phyloP scores from a whole-genome alignment of 2,797 vertebrate genomes.

The Philypnodon macrostomus region DNA sequence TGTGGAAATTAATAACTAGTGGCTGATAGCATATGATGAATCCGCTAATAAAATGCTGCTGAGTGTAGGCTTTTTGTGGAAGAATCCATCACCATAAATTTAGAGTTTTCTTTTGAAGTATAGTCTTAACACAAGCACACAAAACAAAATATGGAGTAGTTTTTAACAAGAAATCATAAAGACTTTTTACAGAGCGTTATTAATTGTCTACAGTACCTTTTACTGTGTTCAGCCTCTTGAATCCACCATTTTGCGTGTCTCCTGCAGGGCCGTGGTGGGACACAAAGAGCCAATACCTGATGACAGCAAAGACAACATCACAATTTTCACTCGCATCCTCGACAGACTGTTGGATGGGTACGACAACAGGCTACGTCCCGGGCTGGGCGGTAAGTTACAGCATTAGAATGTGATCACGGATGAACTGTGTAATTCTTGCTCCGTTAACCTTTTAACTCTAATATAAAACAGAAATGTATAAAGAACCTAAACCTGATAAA shows the following conservation, averaged over 20 bases:
- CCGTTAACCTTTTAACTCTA: no score
- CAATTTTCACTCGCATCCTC: constrained; percentile 95
- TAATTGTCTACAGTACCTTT: no score
- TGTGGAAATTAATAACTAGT: constrained; percentile 62
- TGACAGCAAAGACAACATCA: constrained; percentile 95
- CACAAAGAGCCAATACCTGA: constrained; percentile 91
- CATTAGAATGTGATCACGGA: no score
- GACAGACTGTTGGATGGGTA: constrained; percentile 96
- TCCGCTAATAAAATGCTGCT: constrained; percentile 41
- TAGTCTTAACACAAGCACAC: no score
- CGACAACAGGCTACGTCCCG: constrained; percentile 94
- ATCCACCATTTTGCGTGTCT: constrained; percentile 18
- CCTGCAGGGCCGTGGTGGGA: constrained; percentile 84
- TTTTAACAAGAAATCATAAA: no score
- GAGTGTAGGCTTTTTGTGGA: constrained; percentile 24
- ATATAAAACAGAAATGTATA: no score
- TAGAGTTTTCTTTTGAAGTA: no score
- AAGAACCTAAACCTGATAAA: no score
- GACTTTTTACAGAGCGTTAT: no score
- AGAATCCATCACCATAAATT: no score
- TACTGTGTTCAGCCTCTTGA: constrained; percentile 18
- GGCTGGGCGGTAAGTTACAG: constrained; percentile 88
- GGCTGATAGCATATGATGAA: constrained; percentile 58
- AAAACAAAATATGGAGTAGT: no score
- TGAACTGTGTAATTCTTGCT: no score